Conservation (phyloP, 2,113 vertebrate genomes). For the Danionella cerebrum region DNA sequence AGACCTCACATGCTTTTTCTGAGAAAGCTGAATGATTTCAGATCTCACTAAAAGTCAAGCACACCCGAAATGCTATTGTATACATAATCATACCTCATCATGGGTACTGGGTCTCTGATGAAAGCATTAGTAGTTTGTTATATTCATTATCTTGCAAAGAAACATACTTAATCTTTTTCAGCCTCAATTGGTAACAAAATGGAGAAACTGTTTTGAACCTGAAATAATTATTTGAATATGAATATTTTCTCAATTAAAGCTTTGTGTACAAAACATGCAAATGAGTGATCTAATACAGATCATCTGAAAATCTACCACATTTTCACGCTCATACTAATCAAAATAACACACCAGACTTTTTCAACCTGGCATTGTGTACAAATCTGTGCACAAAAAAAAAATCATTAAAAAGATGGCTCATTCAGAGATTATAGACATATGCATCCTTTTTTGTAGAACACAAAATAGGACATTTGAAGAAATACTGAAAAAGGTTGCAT, state of each 20-base stretch:
- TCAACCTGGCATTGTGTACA: neutral
- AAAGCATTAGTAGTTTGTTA: conserved; percentile 11
- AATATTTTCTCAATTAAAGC: neutral
- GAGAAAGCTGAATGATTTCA: conserved; percentile 18
- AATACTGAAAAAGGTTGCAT: too few relatives aligned
- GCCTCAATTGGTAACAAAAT: neutral
- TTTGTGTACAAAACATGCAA: neutral
- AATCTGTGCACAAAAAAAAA: too few relatives aligned
- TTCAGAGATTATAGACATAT: too few relatives aligned
- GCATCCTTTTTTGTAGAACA: too few relatives aligned
- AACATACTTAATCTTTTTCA: neutral
- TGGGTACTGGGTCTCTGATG: neutral
- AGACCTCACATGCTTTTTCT: conserved; percentile 33
- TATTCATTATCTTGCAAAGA: neutral
- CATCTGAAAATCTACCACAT: neutral
- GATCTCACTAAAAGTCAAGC: conserved; percentile 9
- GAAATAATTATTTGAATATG: neutral
- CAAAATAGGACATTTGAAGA: too few relatives aligned
- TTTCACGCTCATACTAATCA: neutral
- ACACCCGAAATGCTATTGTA: conserved; percentile 20
- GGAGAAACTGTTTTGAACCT: too few relatives aligned
- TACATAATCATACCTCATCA: neutral
- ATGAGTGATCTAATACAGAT: neutral
- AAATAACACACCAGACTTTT: conserved; percentile 21
- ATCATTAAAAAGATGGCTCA: too few relatives aligned